These are phyloP conservation scores for Drosophila simulans DNA, from an alignment of 1,140 invertebrate genomes.

Conservation along the genomic window DNA sequence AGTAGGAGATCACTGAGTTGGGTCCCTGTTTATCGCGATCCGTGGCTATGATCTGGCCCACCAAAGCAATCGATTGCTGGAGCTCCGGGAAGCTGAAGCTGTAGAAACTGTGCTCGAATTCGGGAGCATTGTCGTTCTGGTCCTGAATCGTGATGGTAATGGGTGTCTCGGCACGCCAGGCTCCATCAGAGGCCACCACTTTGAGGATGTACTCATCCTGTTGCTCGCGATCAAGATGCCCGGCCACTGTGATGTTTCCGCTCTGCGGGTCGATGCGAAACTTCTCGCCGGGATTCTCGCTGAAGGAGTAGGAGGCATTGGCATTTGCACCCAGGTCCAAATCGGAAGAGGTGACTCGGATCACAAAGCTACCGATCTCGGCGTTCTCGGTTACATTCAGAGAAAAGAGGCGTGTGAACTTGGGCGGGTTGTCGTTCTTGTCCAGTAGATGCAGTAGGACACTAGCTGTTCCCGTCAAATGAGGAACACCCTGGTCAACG, in stretches of 20 bases:
- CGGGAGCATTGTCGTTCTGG: conserved; percentile 97
- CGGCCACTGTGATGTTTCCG: conserved; percentile 96
- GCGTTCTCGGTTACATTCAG: conserved; percentile 98
- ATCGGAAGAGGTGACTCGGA: conserved; percentile 96
- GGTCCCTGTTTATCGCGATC: conserved; percentile 97
- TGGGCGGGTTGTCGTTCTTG: conserved; percentile 97
- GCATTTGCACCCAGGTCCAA: conserved; percentile 94
- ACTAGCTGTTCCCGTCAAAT: conserved; percentile 92
- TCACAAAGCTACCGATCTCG: conserved; percentile 95
- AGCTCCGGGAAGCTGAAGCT: conserved; percentile 96
- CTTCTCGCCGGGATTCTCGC: conserved; percentile 94
- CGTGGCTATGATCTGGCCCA: conserved; percentile 94
- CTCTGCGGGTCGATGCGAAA: conserved; percentile 94
- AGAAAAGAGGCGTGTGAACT: conserved; percentile 96
- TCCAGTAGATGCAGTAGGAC: conserved; percentile 94
- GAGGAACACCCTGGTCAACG: conserved; percentile 93
- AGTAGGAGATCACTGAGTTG: conserved; percentile 97
- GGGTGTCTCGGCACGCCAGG: conserved; percentile 94
- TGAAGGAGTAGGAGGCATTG: conserved; percentile 94
- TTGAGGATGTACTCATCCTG: conserved; percentile 96
- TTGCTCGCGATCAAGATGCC: conserved; percentile 93
- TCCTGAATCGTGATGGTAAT: conserved; percentile 97
- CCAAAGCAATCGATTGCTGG: conserved; percentile 91
- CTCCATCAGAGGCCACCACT: conserved; percentile 93
- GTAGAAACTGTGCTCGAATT: conserved; percentile 94